Conservation (phyloP, 2,797 vertebrate species). For the Leucoraja ocellata region DNA sequence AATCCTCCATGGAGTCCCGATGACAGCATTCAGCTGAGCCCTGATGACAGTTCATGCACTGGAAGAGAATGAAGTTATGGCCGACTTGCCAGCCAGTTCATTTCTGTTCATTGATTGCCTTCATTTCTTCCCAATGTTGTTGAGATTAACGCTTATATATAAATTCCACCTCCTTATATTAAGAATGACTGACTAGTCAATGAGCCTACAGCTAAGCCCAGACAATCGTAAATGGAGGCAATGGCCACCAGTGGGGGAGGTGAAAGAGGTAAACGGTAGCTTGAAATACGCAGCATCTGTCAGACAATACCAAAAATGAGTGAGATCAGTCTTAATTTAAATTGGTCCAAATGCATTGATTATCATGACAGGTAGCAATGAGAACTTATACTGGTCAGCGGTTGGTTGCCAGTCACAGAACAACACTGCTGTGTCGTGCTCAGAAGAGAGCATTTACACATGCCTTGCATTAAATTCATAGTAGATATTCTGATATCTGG, state of each 20-base stretch:
- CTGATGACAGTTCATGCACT: neutral
- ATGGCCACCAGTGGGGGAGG: neutral
- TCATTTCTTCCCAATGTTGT: conserved; percentile 10
- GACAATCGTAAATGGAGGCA: neutral
- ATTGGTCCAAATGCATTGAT: neutral
- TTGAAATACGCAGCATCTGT: neutral
- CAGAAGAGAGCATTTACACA: neutral
- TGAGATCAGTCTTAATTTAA: conserved; percentile 6
- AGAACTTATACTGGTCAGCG: neutral
- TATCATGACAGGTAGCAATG: neutral
- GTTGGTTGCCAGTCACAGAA: neutral
- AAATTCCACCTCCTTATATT: neutral
- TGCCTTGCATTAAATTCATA: neutral
- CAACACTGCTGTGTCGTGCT: neutral
- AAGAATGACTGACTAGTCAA: conserved; percentile 16
- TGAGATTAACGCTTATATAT: conserved; percentile 14
- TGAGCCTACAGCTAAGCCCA: neutral
- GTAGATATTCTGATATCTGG: neutral
- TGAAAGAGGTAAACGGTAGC: neutral
- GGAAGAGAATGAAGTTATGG: conserved; percentile 5
- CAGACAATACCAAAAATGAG: neutral
- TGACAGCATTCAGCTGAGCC: conserved; percentile 22
- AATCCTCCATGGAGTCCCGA: neutral
- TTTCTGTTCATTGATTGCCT: conserved; percentile 30
- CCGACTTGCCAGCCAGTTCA: conserved; percentile 18